Evolutionary conservation across 1,140 invertebrate genomes (phyloP).

Genomic region (Dermatophagoides farinae): DNA sequence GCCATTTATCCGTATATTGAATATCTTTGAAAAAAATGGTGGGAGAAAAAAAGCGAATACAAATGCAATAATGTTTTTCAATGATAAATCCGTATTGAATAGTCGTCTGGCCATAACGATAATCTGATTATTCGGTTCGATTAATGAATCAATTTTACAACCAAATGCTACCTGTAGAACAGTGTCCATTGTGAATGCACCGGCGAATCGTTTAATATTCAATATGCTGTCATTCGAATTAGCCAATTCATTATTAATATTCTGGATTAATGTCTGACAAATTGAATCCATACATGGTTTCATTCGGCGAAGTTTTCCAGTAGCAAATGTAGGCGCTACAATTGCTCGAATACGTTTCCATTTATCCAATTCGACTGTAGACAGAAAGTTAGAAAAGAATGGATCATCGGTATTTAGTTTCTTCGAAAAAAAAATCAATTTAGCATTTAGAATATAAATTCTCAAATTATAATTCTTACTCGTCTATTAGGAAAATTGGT

Average conservation of each 20-base stretch:
- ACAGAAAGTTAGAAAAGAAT: too few species aligned
- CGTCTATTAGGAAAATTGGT: slow-evolving; percentile 15
- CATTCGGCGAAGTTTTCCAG: slow-evolving; percentile 36
- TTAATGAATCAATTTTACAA: slow-evolving; percentile 4
- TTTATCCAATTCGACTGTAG: background rate
- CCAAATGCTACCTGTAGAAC: slow-evolving; percentile 2
- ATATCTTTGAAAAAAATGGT: background rate
- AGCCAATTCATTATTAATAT: background rate
- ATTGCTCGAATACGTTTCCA: slow-evolving; percentile 28
- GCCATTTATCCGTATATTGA: background rate
- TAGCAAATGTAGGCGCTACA: slow-evolving; percentile 35
- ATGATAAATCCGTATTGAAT: background rate
- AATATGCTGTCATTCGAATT: background rate
- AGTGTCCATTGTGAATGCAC: slow-evolving; percentile 6
- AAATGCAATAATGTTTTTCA: background rate
- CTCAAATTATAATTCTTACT: slow-evolving; percentile 7
- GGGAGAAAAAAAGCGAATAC: background rate
- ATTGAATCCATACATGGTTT: background rate
- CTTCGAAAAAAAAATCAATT: background rate
- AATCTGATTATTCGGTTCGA: background rate
- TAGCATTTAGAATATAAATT: background rate
- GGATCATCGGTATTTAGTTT: background rate
- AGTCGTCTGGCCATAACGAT: background rate
- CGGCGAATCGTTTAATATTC: background rate
- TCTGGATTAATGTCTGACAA: slow-evolving; percentile 4